Evolutionary conservation across 30 jellyfish, hydroid and myxozoan genomes (phyloP), one percentile per base, ranked within the genome.

Genomic region (Phacellophora camtschatica): DNA sequence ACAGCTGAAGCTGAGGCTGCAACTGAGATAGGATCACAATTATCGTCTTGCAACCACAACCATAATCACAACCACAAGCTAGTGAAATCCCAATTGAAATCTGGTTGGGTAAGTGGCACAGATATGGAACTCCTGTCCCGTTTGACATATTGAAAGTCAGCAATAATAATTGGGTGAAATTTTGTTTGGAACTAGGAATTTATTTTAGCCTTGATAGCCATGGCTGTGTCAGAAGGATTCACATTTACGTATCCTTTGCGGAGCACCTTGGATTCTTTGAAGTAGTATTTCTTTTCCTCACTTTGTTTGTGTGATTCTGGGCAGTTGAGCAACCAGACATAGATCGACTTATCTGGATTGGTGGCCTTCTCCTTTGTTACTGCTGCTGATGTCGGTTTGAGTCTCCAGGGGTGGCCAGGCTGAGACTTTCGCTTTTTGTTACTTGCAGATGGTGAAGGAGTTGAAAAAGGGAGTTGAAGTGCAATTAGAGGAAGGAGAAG

Each of bases 101-200:
- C 66, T 15, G 63, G 41, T 19, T 67, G 66, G 19, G 66, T 46
- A 67, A 67, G 20, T 67, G 82, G 82, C 63, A 67, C 35, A 18
- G 82, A 67, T 37, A 67, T 34, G 71, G 1, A 18, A 48, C 66
- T 67, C 39, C 66, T 67, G 15, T 67, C 81, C 35, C 82, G 82
- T 48, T 67, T 67, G 15, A 67, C 82, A 34, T 20, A 67, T 22
- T 37, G 69, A 67, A 29, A 67, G 50, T 67, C 82, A 6, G 35
- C 71, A 67, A 8, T 34, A 33, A 0, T 23, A 42, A 67, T 67
- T 3, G 41, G 5, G 13, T 22, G 58, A 46, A 20, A 67, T 30
- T 32, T 67, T 33, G 34, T 67, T 31, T 10, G 13, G 42, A 67
- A 67, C 15, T 33, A 25, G 66, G 63, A 37, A 13, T 37, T 29